These are phyloP conservation scores for Orchesella flavescens DNA, from an alignment of 2,888 invertebrate genomes.

Conservation along the genomic window DNA sequence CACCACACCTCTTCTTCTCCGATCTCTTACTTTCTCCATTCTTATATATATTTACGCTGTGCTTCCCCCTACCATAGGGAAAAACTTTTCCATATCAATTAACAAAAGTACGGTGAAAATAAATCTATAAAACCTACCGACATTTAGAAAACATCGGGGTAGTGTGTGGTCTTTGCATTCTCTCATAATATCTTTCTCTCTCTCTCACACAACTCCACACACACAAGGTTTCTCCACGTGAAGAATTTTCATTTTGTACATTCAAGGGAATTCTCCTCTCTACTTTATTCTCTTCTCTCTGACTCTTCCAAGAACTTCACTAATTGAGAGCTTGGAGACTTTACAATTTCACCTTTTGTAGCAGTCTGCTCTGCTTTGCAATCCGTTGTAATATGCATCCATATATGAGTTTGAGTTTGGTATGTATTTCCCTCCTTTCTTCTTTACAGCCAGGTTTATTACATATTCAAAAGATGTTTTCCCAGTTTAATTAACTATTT, in stretches of 20 bases:
- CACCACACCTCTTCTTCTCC: too few relatives aligned
- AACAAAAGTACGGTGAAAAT: slow-evolving; percentile 10
- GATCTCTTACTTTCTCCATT: too few relatives aligned
- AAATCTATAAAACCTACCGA: neutral
- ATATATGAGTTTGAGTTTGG: neutral
- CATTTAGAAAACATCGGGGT: too few relatives aligned
- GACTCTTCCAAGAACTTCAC: slow-evolving; percentile 22
- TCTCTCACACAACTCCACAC: neutral
- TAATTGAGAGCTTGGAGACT: slow-evolving; percentile 57
- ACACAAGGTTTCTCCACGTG: too few relatives aligned
- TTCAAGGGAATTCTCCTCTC: neutral
- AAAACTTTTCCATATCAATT: slow-evolving; percentile 40
- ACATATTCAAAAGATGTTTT: slow-evolving; percentile 60
- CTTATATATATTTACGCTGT: too few relatives aligned
- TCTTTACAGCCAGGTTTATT: slow-evolving; percentile 39
- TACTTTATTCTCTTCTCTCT: neutral
- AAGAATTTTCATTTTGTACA: too few relatives aligned
- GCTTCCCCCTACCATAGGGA: neutral
- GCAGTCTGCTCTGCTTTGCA: neutral
- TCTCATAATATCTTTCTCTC: neutral
- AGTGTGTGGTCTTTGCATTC: too few relatives aligned
- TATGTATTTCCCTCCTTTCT: neutral
- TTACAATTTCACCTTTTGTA: slow-evolving; percentile 25
- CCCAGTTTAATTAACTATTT: slow-evolving; percentile 61
- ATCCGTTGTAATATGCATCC: neutral